Evolutionary conservation across 2,113 vertebrate species (phyloP).

Genomic region (Mixornis gularis): DNA sequence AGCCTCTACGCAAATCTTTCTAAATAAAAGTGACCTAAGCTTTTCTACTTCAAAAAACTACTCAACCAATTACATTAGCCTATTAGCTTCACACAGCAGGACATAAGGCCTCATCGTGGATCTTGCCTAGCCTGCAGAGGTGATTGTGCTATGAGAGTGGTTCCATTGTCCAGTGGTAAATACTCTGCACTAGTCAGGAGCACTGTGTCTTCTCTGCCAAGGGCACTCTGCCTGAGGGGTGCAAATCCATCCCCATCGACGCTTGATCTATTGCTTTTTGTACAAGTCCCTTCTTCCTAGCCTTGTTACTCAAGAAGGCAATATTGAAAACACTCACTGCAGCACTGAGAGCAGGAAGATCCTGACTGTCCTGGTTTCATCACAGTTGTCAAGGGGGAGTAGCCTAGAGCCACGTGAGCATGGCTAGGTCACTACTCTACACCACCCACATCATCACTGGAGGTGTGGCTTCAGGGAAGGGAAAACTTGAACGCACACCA

Average conservation of each 20-base stretch:
- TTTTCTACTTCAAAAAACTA: neutral
- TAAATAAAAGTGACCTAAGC: neutral
- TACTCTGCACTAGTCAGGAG: accelerated
- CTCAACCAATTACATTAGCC: neutral
- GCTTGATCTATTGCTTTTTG: neutral
- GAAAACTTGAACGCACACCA: neutral
- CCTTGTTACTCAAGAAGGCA: neutral
- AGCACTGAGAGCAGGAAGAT: neutral
- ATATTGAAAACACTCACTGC: neutral
- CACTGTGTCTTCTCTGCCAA: neutral
- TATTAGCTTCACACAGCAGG: neutral
- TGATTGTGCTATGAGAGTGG: neutral
- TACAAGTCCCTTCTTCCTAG: neutral
- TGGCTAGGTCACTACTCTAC: neutral
- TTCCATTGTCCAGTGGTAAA: neutral
- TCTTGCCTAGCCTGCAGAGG: neutral
- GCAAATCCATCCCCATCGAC: neutral
- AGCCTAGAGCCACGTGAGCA: accelerated
- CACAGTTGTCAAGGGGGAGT: accelerated
- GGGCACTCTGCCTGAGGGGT: neutral
- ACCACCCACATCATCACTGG: neutral
- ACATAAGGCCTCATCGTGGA: neutral
- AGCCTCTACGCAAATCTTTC: neutral
- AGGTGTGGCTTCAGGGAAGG: no score
- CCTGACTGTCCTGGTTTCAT: neutral